Conservation (phyloP, 2,888 invertebrate genomes). For the Pteria penguin region DNA sequence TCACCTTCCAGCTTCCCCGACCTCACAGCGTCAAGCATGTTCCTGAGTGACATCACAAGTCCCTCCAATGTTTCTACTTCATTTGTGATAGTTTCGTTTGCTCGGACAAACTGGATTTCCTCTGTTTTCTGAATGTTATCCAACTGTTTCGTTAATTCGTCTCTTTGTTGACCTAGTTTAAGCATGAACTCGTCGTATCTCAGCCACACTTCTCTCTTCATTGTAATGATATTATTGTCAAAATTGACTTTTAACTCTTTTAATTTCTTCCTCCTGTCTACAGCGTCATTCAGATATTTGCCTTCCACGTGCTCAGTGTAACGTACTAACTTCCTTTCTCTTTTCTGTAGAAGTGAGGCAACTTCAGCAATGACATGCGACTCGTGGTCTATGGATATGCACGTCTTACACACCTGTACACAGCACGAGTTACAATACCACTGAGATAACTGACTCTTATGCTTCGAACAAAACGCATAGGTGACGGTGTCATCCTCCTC, state of each 20-base stretch:
- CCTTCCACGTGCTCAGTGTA: conserved; percentile 3
- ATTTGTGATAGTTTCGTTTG: background rate
- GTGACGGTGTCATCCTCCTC: background rate
- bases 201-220: conserved; percentile 26
- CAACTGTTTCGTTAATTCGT: background rate
- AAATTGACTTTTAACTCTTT: conserved; percentile 18
- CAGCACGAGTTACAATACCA: conserved; percentile 15
- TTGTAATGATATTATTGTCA: conserved; percentile 1
- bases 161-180: conserved; percentile 14
- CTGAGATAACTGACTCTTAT: background rate
- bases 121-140: conserved; percentile 22
- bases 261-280: conserved; percentile 9
- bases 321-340: background rate
- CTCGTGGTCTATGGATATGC: conserved; percentile 8
- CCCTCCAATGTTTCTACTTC: background rate
- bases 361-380: conserved; percentile 22
- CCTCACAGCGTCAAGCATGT: conserved; percentile 2
- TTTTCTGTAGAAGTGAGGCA: background rate
- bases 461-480: conserved; percentile 1
- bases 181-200: conserved; percentile 25
- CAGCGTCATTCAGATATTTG: background rate
- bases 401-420: background rate
- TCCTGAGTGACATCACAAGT: background rate
- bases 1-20: background rate
- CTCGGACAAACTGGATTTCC: background rate